Base-by-base conservation (phyloP, 1,140 invertebrate genomes). In the Drosophila subpulchrella region DNA sequence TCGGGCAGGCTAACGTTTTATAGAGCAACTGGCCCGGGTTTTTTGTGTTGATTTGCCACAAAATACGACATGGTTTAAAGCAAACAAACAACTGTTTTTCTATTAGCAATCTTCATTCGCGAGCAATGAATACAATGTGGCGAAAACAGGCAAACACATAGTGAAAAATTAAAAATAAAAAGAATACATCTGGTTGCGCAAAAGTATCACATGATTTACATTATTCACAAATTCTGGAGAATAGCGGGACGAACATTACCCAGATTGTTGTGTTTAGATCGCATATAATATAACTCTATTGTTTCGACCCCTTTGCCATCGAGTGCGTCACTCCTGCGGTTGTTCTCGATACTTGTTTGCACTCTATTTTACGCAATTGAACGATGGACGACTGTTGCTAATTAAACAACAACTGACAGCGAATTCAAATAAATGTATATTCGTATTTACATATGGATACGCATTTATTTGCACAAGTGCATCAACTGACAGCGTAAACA, bases 331-430 rank as follows among this genome's bases (percentile, higher is more conserved):
- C 63, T 75, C 2, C 17, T 30, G 20, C 36, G 48, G 5, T 48
- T 17, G 13, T 50, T 57, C 42, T 65, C 30, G 13, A 7, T 10
- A 30, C 41, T 42, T 78, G 24, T 78, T 78, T 78, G 41, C 75
- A 50, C 66, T 71, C 36, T 44, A 46, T 34, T 78, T 82, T 79
- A 75, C 80, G 75, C 75, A 83, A 70, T 60, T 55, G 55, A 67
- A 42, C 32, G 27, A 36, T 30, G 20, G 38, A 17, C 32, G 34
- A 50, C 57, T 48, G 24, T 27, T 39, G 34, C 72, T 74, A 75
- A 75, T 75, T 74, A 75, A 74, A 73, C 70, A 73, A 8, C 20
- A 36, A 24, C 42, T 38, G 58, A 17, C n/a, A 57, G 12, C 46
- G 4, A 39, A 62, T 62, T 62, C 42, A 20, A 27, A 36, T 36